A percentile compares a stretch with the other conserved stretches of the same genome.
phyloP scores from a whole-genome alignment of 2,888 invertebrate genomes.

The Drosophila rellima region DNA sequence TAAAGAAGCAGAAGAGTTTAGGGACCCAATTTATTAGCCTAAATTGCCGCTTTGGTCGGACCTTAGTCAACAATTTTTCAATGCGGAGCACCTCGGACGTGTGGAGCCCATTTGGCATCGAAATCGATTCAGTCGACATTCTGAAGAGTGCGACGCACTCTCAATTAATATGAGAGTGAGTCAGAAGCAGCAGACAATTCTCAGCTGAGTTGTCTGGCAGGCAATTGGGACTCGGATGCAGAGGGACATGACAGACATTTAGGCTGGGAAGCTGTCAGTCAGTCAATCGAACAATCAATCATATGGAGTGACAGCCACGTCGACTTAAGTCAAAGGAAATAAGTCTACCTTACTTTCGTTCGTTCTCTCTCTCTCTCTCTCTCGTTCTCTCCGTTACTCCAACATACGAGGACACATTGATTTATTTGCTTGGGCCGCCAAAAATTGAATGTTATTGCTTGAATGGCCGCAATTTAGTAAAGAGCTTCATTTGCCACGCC shows the following conservation, averaged over 20 bases:
- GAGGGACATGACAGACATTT: slow-evolving; percentile 16
- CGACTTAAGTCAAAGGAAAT: slow-evolving; percentile 72
- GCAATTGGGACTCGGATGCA: neutral
- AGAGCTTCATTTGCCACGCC: slow-evolving; percentile 44
- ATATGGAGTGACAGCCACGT: slow-evolving; percentile 74
- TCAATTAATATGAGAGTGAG: slow-evolving; percentile 35
- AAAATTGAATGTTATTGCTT: slow-evolving; percentile 81
- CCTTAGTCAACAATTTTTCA: slow-evolving; percentile 31
- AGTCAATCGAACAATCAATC: slow-evolving; percentile 79
- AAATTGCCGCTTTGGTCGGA: slow-evolving; percentile 14
- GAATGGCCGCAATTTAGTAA: slow-evolving; percentile 79
- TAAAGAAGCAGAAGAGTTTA: slow-evolving; percentile 1
- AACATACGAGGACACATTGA: no score
- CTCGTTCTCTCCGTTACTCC: neutral
- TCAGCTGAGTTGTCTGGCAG: slow-evolving; percentile 21
- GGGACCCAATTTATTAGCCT: slow-evolving; percentile 19
- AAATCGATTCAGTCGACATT: slow-evolving; percentile 14
- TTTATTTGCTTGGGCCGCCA: slow-evolving; percentile 73
- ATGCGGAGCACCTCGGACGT: slow-evolving; percentile 12
- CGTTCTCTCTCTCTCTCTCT: neutral
- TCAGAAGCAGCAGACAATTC: slow-evolving; percentile 8
- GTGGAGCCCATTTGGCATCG: slow-evolving; percentile 5
- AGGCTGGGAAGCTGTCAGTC: slow-evolving; percentile 52
- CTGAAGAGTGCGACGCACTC: slow-evolving; percentile 6
- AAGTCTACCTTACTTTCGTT: slow-evolving; percentile 1